These are phyloP conservation scores for Tenthredo mesomela DNA, from an alignment of 2,888 invertebrate species.

Conservation along the genomic window DNA sequence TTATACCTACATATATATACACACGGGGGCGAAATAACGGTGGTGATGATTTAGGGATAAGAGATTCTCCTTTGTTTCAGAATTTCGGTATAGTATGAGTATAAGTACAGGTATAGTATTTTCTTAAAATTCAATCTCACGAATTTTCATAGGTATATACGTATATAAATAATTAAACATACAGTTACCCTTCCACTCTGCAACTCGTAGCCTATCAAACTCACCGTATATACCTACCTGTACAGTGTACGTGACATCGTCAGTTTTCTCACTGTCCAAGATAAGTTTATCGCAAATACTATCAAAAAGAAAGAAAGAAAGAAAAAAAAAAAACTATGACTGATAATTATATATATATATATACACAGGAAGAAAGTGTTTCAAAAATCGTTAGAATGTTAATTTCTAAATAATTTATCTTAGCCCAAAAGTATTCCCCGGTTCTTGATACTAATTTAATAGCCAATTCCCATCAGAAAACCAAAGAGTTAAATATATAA, in stretches of 20 bases:
- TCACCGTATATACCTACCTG: too few relatives aligned
- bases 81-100: background rate
- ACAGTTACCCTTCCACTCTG: background rate
- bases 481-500: background rate
- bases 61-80: slow-evolving; percentile 10
- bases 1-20: background rate
- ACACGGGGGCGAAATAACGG: background rate
- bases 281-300: background rate
- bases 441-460: background rate
- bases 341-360: background rate
- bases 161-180: background rate
- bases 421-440: background rate
- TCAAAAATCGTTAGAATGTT: background rate
- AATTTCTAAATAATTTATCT: background rate
- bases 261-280: background rate
- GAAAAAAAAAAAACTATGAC: background rate
- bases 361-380: background rate
- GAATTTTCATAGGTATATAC: background rate
- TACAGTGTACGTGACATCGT: too few relatives aligned
- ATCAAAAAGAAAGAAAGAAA: background rate
- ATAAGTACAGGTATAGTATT: background rate
- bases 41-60: slow-evolving; percentile 6
- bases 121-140: background rate
- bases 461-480: background rate
- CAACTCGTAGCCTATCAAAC: too few relatives aligned